Base-by-base conservation (phyloP, 2,113 vertebrate genomes). In the Rhodinocichla rosea region DNA sequence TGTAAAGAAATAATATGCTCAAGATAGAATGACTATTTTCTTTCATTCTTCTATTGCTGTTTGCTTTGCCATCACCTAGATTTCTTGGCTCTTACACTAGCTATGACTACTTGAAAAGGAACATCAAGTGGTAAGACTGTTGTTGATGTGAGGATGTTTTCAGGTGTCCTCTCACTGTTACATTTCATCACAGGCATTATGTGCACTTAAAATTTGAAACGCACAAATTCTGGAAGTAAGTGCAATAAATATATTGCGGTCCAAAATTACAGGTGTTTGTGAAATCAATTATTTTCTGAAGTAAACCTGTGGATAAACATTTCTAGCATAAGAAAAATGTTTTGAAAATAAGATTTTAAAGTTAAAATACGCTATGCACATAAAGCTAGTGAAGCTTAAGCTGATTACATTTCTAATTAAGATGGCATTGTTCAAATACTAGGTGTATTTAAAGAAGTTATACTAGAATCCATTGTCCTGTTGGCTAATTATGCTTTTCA, bases 81-180 rank as follows among this genome's bases (percentile, higher is more conserved):
- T 98, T 97, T 98, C 98, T 98, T 97, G 98, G 98, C 98, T 98
- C 97, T 98, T 98, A 98, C 97, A 94, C 95, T 98, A 98, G 97
- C 97, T 98, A 97, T 98, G 98, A 97, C 98, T 98, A 95, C 98
- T 97, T 98, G 98, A 98, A 97, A 98, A 98, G 98, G 98, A 98
- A 33, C 97, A 73, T 97, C 97, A 97, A 97, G 98, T 98, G 98
- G 98, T 98, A 98, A 98, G 98, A 98, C 91, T 95, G 94, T 90
- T 96, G 77, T 98, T 91, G 62, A 74, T 97, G 97, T 97, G 97
- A 98, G 97, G 97, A 97, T 98, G 97, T 96, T 94, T 95, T 56
- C 96, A 96, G 94, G 95, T 91, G 94, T 97, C 94, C 95, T 97
- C 97, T 97, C 76, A 53, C 95, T 93, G 94, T 96, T 96, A 96